A percentile compares a stretch with the other conserved stretches of the same genome.
Conservation (phyloP, 1,140 invertebrate species). For the Magallana angulata region DNA sequence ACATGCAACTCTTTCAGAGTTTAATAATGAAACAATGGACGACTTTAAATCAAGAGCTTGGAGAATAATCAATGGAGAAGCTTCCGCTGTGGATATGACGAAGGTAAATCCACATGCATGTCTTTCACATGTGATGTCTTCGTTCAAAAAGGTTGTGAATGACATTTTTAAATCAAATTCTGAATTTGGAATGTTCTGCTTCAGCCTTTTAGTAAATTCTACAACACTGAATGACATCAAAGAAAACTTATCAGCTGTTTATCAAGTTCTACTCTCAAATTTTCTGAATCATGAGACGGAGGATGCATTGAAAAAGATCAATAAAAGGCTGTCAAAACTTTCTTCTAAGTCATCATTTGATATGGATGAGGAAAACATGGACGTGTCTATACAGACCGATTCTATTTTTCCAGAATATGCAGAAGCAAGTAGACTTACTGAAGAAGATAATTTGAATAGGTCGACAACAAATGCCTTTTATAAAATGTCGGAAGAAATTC, state of each 20-base stretch:
- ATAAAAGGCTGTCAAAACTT: neutral
- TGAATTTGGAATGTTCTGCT: conserved; percentile 38
- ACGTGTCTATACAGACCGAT: neutral
- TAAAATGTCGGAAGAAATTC: neutral
- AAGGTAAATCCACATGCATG: neutral
- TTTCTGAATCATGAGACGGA: neutral
- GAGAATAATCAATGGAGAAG: conserved; percentile 2
- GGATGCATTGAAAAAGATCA: neutral
- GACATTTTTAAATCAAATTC: conserved; percentile 14
- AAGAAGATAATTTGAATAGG: conserved; percentile 29
- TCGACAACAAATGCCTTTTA: conserved; percentile 32
- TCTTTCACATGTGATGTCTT: conserved; percentile 16
- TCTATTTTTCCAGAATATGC: neutral
- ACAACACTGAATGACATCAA: neutral
- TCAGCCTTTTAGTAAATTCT: conserved; percentile 31
- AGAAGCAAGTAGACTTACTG: conserved; percentile 29
- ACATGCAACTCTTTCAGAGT: conserved; percentile 4
- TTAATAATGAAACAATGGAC: conserved; percentile 36
- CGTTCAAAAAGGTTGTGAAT: neutral
- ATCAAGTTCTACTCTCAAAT: neutral
- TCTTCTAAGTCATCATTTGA: neutral
- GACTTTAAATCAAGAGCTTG: conserved; percentile 8
- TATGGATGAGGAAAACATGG: neutral
- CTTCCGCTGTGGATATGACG: neutral
- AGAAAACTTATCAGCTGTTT: neutral